Base-by-base conservation (phyloP, 2,888 invertebrate genomes). In the Miltochrista miniata region DNA sequence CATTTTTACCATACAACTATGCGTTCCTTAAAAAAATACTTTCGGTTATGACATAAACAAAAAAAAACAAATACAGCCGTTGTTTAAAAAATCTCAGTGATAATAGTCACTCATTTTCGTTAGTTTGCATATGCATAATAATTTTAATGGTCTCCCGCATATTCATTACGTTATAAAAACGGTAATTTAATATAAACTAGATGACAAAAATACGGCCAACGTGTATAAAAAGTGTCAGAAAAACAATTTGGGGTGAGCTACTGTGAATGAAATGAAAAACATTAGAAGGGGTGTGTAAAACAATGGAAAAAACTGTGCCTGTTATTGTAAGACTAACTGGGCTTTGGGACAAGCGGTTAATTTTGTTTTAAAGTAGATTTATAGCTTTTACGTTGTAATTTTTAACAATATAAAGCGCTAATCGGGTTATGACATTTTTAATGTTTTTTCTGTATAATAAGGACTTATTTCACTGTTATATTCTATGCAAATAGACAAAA, bases 161-260 rank as follows among this genome's bases (percentile, higher is more conserved):
- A 89, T 88, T 86, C 83, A 90, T 90, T 87, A 86, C 85, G 56
- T 56, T 61, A 83, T 68, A 89, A 89, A 90, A 90, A 88, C 80
- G 70, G 89, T 90, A 90, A 91, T 90, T 90, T 90, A 90, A 90
- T 90, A 90, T 89, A 90, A 90, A 90, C 83, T 87, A 88, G 83
- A 85, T 75, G 85, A 89, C 87, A 85, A 83, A 84, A 90, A 90
- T 86, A 84, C 74, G 67, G 88, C 86, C 81, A 90, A 87, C 88
- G 79, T 69, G 54, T 65, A 80, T 74, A 85, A 88, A 87, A 87
- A 85, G 64, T 64, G 68, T 45, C 71, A 70, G 65, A 86, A 87
- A 89, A 90, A 86, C 53, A 56, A 58, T 45, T 48, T 56, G 57
- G 69, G 72, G 76, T 78, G 77, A 72, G 83, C 81, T 80, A 77